Evolutionary conservation across 2,113 vertebrate genomes (phyloP), one percentile per base, ranked within the genome.

Genomic region (Scomber colias): DNA sequence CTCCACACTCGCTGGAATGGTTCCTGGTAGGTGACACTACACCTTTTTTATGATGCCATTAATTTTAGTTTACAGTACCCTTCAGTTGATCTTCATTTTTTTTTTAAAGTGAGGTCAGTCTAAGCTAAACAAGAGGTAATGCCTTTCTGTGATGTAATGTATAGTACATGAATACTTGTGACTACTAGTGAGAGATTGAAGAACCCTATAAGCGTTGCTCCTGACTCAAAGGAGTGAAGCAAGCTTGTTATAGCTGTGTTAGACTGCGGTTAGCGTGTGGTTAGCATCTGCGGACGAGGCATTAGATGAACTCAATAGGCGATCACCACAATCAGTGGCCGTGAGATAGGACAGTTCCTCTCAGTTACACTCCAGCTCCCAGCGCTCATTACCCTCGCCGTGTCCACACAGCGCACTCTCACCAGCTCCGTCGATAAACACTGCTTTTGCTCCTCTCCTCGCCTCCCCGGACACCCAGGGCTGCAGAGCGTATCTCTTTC

Each of bases 331-430:
- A 99, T 98, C 88, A 94, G 92, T 89, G 94, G 96, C 94, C 77
- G 95, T 96, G 97, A 96, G 96, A 98, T 98, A 97, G 97, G 97
- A 99, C 97, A 97, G 97, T 98, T 99, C 97, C 97, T 99, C 96
- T 98, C 96, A 97, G 97, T 97, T 94, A 93, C 97, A 97, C 97
- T 96, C 96, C 96, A 97, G 96, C 97, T 97, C 97, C 93, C 97
- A 96, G 96, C 95, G 95, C 97, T 99, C 97, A 98, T 99, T 99
- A 98, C 97, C 96, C 77, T 81, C 92, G 87, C 94, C 95, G 92
- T 96, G 95, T 91, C 89, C 92, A 89, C 89, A 85, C 96, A 93
- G 94, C 95, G 92, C 95, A 95, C 96, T 96, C 97, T 97, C 96
- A 95, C 96, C 95, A 96, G 95, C 97, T 79, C 82, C 95, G 95